A percentile compares a stretch with the other conserved stretches of the same genome.
These are phyloP conservation scores for Phenganax subtilis DNA, from an alignment of 92 coral and sea anemone species.

Conservation along the genomic window DNA sequence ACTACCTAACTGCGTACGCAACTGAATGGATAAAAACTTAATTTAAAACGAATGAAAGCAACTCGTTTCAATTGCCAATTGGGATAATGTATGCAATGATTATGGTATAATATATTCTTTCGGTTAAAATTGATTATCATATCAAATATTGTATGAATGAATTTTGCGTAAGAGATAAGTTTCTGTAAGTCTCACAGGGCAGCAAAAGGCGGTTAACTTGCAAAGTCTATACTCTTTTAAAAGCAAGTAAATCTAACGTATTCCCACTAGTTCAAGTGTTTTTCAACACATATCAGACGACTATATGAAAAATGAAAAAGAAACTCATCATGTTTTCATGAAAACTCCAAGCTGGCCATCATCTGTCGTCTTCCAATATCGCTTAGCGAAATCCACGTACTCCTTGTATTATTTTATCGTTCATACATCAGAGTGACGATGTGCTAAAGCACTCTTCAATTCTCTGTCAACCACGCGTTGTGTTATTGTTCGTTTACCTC, in stretches of 20 bases:
- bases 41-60: neutral
- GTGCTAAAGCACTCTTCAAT: constrained; percentile 21
- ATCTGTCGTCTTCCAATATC: no score
- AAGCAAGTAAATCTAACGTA: no score
- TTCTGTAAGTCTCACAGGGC: neutral
- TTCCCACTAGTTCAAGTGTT: no score
- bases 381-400: neutral
- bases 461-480: constrained; percentile 28
- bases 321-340: no score
- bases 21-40: neutral
- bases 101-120: constrained; percentile 5
- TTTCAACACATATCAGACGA: no score
- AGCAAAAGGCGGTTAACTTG: neutral
- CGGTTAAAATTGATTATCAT: neutral
- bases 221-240: no score
- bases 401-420: neutral
- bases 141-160: neutral
- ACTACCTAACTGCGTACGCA: no score
- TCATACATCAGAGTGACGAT: constrained; percentile 24
- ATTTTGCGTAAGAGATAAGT: neutral
- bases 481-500: constrained; percentile 27
- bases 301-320: no score
- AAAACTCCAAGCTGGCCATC: no score
- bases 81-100: neutral
- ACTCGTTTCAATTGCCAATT: neutral